Conservation (phyloP, 2,797 vertebrate species). For the Adrianichthys oophorus region DNA sequence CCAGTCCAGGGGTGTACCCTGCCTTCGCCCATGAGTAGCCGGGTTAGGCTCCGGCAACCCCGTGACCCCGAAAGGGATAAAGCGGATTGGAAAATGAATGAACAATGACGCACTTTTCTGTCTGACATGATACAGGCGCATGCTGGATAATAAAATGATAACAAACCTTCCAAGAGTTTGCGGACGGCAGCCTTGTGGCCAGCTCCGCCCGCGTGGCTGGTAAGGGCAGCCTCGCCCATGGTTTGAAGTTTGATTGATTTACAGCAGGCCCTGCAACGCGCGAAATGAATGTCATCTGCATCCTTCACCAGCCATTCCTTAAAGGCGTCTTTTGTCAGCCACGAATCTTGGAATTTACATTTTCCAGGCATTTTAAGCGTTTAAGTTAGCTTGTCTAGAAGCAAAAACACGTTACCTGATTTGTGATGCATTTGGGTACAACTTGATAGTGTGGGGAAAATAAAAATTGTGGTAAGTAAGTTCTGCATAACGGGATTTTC, state of each 20-base stretch:
- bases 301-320: conserved; percentile 70
- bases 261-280: conserved; percentile 67
- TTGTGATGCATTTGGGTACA: conserved; percentile 19
- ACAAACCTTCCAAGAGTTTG: conserved; percentile 66
- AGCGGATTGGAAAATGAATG: too few species aligned
- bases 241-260: conserved; percentile 76
- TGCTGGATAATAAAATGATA: not conserved
- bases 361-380: conserved; percentile 65
- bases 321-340: conserved; percentile 67
- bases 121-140: too few species aligned
- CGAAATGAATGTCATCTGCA: conserved; percentile 66
- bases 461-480: too few species aligned
- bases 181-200: conserved; percentile 71
- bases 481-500: not conserved
- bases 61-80: too few species aligned
- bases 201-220: conserved; percentile 72
- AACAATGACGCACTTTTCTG: too few species aligned
- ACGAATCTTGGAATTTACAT: conserved; percentile 72
- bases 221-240: conserved; percentile 76
- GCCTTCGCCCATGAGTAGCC: too few species aligned
- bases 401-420: not conserved
- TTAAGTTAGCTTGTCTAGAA: conserved; percentile 39
- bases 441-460: not conserved
- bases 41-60: too few species aligned
- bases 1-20: too few species aligned